phyloP scores from a whole-genome alignment of 2,113 vertebrate genomes.

The Xenotilapia flavipinnis region DNA sequence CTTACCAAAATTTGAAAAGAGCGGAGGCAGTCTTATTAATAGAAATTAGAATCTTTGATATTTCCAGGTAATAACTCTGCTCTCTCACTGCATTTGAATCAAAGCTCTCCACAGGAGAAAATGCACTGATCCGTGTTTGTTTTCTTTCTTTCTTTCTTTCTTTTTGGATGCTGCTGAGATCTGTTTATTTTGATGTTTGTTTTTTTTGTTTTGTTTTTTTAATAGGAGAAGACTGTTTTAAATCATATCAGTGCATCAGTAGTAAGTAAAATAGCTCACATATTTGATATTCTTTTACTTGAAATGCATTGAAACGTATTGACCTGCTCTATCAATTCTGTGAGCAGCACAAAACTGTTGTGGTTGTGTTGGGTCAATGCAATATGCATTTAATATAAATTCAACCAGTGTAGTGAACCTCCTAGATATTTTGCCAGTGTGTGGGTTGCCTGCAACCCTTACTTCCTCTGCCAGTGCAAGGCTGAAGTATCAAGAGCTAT shows the following conservation, averaged over 20 bases:
- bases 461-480: constrained; percentile 50
- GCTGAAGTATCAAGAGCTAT: constrained; percentile 52
- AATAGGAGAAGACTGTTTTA: not conserved
- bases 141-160: not conserved
- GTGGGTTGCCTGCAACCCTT: constrained; percentile 54
- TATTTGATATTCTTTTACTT: not conserved
- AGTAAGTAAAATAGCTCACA: not conserved
- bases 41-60: constrained; percentile 31
- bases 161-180: not conserved
- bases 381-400: constrained; percentile 31
- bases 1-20: constrained; percentile 25
- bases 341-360: not conserved
- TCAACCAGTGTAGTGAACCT: constrained; percentile 29
- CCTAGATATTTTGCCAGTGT: constrained; percentile 45
- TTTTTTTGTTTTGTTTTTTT: not conserved
- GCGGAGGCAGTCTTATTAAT: constrained; percentile 18
- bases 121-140: not conserved
- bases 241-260: not conserved
- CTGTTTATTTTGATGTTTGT: not conserved
- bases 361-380: constrained; percentile 1
- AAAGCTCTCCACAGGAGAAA: not conserved
- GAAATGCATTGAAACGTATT: not conserved
- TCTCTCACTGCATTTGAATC: not conserved
- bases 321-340: not conserved
- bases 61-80: constrained; percentile 14